Base-by-base conservation (phyloP, 2,888 invertebrate species). In the Cheilosia impressa region DNA sequence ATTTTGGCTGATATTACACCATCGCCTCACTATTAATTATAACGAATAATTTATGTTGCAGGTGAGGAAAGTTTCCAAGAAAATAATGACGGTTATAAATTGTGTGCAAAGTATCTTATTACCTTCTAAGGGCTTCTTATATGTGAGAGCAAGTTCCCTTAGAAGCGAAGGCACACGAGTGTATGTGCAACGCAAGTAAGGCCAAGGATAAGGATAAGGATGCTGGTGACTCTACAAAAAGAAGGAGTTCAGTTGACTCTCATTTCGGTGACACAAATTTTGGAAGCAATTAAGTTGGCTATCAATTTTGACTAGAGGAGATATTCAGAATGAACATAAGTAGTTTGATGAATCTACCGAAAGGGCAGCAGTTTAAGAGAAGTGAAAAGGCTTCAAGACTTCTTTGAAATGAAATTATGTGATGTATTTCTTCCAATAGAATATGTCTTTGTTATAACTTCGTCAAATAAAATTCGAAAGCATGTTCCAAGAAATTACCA, bases 21-120 rank as follows among this genome's bases (percentile, higher is more conserved):
- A 69, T 55, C 52, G 19, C 34, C 60, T 66, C 38, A 45, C 76
- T 80, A 84, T 85, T 85, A 81, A 85, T 80, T 85, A 72, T 85
- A 80, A 76, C 72, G 62, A 43, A 85, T 85, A 76, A 85, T 76
- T 81, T 76, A 76, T 81, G 72, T 31, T 81, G 68, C 76, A 85
- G 72, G 81, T 80, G 81, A 85, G 57, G 76, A 85, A 85, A 72
- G 81, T 79, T 85, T 58, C 81, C 66, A 57, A 57, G 80, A 76
- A 85, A 81, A 71, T 80, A 76, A 85, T 85, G 75, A 76, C 50
- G 85, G 80, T 57, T 81, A 80, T 85, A 80, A 80, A 81, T 85
- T 81, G 57, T 52, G 34, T 57, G 43, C 65, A 58, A 69, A 71
- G 66, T 76, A 60, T 81, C 75, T 66, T 77, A 76, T 81, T 76